Evolutionary conservation across 2,888 invertebrate genomes (phyloP), one percentile per base, ranked within the genome.

Genomic region (Pyrgus malvae): DNA sequence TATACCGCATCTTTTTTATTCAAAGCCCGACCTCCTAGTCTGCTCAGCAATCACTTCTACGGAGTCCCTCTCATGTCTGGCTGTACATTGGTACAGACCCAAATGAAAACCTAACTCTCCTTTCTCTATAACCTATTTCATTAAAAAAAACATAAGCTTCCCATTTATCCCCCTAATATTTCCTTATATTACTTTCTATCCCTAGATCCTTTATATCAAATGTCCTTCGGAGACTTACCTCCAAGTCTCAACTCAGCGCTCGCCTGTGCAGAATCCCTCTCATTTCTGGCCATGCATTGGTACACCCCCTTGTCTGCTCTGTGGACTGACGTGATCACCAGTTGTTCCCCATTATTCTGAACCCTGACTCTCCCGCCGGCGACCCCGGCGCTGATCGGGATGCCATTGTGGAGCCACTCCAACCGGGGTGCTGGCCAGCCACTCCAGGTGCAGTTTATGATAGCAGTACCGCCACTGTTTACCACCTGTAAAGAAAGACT

Each of bases 221-320:
- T 27, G 11, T 33, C n/a, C 91, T 89, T n/a, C n/a, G n/a, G n/a
- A n/a, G n/a, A n/a, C n/a, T n/a, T 74, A 95, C 96, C 96, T 80
- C 96, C 96, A 59, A 96, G 86, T 66, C 94, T 92, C 33, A 96
- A 82, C 77, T 96, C 95, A 0, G 95, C 94, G 69, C 95, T 94
- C 37, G 95, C 95, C 74, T 96, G 96, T 5, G 95, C 94, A 60
- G 94, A 95, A 68, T 95, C 95, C 61, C 93, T 90, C 68, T 95
- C 95, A 69, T 94, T 95, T 70, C 94, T 92, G 11, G 95, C 95
- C 70, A 97, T 91, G 80, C 97, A 97, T 80, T 97, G 97, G 84
- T 97, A 97, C 86, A 97, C 95, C 27, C 97, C 97, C 65, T 93
- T 93, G 78, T 97, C 97, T 42, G 94, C 93, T 40, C 96, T 90